Evolutionary conservation across 64 coral and sea anemone species (phyloP), one percentile per base, ranked within the genome.

Genomic region (Pocillopora damicornis): DNA sequence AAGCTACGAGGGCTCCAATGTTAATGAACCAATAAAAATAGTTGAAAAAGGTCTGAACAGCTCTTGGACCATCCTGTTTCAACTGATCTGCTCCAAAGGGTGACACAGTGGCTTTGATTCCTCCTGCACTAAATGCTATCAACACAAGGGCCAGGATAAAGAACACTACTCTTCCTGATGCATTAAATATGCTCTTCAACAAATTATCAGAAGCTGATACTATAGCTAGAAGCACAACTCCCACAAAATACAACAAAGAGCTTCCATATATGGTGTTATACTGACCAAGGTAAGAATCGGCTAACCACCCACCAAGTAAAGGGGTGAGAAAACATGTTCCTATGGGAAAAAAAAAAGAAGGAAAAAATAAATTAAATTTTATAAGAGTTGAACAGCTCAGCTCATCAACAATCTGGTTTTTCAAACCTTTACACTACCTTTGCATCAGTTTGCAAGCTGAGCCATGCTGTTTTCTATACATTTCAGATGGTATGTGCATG

Each of bases 71-170:
- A 13, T 56, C n/a, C 13, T 77, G 26, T 74, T 77, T 25, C 0
- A 93, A 79, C 37, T 93, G 92, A 26, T 93, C 92, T 26, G 92
- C 92, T 63, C 92, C 92, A 63, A 93, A 89, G 12, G 92, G 92
- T 16, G 87, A 89, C 12, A 93, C 92, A 62, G 89, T 93, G 20
- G 87, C 80, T 86, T 93, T 93, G 68, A 93, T 93, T 37, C 92
- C 92, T 62, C 92, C 92, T n/a, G 92, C 86, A 6, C 92, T 87
- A 20, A 86, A 18, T 1, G 80, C 73, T 63, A 93, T 88, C 23
- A 93, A 59, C 15, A 86, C 74, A 16, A 93, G 67, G 16, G 92
- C 60, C 58, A 93, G 16, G 1, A 22, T 75, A 78, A 89, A 86
- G 58, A 35, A 81, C 1, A 81, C 7, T 34, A 81, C 13, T 79